Evolutionary conservation across 2,888 invertebrate genomes (phyloP).

Genomic region (Philonicus albiceps): DNA sequence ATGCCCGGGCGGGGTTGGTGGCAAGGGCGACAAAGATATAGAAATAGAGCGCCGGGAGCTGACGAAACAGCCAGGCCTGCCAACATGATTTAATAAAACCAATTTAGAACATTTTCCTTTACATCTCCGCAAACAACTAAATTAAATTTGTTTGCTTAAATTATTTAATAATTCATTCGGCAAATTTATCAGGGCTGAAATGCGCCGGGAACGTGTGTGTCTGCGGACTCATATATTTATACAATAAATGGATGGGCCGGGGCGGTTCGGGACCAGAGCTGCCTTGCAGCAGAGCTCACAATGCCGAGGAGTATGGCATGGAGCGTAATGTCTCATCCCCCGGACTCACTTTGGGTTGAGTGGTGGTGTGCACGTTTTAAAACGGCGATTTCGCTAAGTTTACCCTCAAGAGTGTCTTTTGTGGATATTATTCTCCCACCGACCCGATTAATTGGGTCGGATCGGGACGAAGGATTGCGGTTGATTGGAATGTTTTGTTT

Average conservation of each 20-base stretch:
- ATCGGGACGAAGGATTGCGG: background rate
- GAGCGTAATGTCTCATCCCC: background rate
- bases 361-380: slow-evolving; percentile 3
- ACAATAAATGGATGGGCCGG: slow-evolving; percentile 14
- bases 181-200: slow-evolving; percentile 46
- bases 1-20: background rate
- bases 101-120: slow-evolving; percentile 49
- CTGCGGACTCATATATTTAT: slow-evolving; percentile 28
- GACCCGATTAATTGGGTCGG: slow-evolving; percentile 1
- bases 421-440: slow-evolving; percentile 10
- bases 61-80: slow-evolving; percentile 43
- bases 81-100: slow-evolving; percentile 49
- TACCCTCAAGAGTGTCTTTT: slow-evolving; percentile 6
- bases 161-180: slow-evolving; percentile 49
- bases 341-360: background rate
- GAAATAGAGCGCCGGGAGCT: slow-evolving; percentile 28
- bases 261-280: background rate
- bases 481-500: background rate
- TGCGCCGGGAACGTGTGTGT: slow-evolving; percentile 6
- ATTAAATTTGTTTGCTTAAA: slow-evolving; percentile 50
- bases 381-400: background rate
- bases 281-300: background rate
- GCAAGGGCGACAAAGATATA: slow-evolving; percentile 29
- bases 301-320: background rate
- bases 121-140: slow-evolving; percentile 48